Conservation (phyloP, 2,797 vertebrate species). For the Crax fasciolata region DNA sequence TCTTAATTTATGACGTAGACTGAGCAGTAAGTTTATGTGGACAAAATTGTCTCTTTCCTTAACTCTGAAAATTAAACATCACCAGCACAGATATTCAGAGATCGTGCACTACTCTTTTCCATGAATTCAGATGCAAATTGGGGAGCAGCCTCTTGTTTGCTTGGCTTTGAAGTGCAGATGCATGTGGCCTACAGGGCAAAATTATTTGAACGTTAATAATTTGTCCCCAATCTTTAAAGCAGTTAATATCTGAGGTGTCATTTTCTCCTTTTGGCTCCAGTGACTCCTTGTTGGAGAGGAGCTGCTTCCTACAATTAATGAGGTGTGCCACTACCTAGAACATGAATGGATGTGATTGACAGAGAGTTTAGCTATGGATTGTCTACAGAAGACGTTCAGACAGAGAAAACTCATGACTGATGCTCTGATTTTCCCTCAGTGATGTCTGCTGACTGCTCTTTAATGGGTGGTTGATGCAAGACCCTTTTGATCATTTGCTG, state of each 20-base stretch:
- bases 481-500: background rate
- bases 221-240: constrained; percentile 1
- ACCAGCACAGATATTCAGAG: background rate
- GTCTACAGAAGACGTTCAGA: background rate
- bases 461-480: background rate
- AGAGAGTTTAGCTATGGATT: background rate
- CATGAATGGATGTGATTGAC: background rate
- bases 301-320: background rate
- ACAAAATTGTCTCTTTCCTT: background rate
- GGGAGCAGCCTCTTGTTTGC: background rate
- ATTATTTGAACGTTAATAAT: constrained; percentile 6
- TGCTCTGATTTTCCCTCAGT: background rate
- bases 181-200: background rate
- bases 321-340: background rate
- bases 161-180: constrained; percentile 2
- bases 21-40: background rate
- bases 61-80: background rate
- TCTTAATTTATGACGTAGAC: constrained; percentile 5
- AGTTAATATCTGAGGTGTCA: background rate
- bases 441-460: background rate
- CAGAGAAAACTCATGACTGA: background rate
- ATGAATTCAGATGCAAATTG: background rate
- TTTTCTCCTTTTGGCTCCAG: constrained; percentile 5
- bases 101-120: background rate
- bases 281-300: background rate